Base-by-base conservation (phyloP, 1,140 invertebrate genomes). In the Caenorhabditis inopinata region DNA sequence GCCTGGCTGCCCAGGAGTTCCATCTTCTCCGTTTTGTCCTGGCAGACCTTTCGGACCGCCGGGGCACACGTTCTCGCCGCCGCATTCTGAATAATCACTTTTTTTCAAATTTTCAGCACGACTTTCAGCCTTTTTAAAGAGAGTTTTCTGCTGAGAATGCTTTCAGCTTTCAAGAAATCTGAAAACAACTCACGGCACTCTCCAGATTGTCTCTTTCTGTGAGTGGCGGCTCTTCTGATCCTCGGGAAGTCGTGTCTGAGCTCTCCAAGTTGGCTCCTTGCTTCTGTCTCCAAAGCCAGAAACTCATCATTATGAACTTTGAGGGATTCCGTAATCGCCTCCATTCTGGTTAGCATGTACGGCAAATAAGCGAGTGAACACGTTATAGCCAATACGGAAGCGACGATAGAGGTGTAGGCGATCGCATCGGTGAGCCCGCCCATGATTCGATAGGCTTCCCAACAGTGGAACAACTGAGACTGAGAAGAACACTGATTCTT, bases 1-100 rank as follows among this genome's bases (percentile, higher is more conserved):
- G 12, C 77, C 77, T 6, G 77, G 53, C n/a, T 58, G 38, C 7
- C 77, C 77, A 5, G 77, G 77, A 18, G 27, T 68, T 38, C 58
- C 58, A 21, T 68, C 58, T 21, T 68, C 58, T 68, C 58, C 58
- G 25, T 68, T 68, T 14, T 32, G 58, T 18, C 58, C 58, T 21
- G 58, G 58, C 23, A 38, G 58, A 16, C 58, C 58, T 21, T 38
- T 68, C 23, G 58, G 29, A 18, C 58, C 58, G 11, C 58, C 58
- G 14, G 58, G 58, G n/a, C 58, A 68, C 3, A 68, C 58, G n/a
- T 68, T 68, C n/a, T 68, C 5, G 11, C 58, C 58, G n/a, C 32
- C 58, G 21, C 58, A 68, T 68, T 68, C 58, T 68, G n/a, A 4
- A 68, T 38, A 27, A 25, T 51, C 38, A 42, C 5, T 7, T 7